phyloP scores from a whole-genome alignment of 2,888 invertebrate genomes.

The Rhimphoctona megacephalus region DNA sequence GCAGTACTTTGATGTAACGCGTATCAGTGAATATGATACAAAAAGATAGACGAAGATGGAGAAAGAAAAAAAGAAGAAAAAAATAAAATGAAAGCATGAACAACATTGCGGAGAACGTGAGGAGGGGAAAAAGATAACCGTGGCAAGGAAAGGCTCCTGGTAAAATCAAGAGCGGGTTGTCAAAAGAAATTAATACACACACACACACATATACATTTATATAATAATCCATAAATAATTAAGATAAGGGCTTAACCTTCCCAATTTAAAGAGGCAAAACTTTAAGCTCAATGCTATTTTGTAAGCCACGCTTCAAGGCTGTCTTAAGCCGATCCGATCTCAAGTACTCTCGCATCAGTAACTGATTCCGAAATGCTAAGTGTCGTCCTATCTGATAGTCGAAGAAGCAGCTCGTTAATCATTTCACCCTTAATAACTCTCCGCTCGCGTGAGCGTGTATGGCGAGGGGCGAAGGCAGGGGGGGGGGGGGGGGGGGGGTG shows the following conservation, averaged over 20 bases:
- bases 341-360: constrained; percentile 45
- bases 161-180: not conserved
- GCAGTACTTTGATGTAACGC: constrained; percentile 41
- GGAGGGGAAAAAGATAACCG: not conserved
- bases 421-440: constrained; percentile 65
- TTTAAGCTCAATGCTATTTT: constrained; percentile 10
- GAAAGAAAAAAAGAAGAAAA: constrained; percentile 6
- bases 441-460: not conserved
- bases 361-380: constrained; percentile 70
- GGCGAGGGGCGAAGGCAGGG: not conserved
- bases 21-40: constrained; percentile 18
- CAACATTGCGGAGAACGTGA: constrained; percentile 13
- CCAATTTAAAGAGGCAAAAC: not conserved
- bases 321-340: not conserved
- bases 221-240: not conserved
- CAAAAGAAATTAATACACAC: not conserved
- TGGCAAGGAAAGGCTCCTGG: not conserved
- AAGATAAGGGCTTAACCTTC: not conserved
- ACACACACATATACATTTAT: not conserved
- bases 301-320: not conserved
- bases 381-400: constrained; percentile 68
- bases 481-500: not conserved
- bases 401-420: constrained; percentile 66
- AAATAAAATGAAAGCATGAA: constrained; percentile 19
- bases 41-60: not conserved